Evolutionary conservation across 2,797 vertebrate species (phyloP), one percentile per base, ranked within the genome.

Genomic region (Tinamus major): DNA sequence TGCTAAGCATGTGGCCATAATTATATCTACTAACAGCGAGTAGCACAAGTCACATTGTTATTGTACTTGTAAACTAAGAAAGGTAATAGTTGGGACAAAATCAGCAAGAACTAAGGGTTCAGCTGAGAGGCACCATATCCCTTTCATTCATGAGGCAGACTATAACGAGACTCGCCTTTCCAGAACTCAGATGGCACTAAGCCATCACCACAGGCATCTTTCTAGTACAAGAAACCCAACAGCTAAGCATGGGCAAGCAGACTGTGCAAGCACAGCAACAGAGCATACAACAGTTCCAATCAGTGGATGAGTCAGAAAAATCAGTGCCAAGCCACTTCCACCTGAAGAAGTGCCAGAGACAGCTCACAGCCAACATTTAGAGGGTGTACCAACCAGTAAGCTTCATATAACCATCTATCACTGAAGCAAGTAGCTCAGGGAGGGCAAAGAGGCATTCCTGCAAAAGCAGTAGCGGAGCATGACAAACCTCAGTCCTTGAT

Each of bases 401-500:
- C 17, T 39, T 76, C 48, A 31, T 24, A 19, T 56, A 53, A 80
- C 16, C 13, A 13, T 41, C 1, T 1, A 11, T 8, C 58, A 37
- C 19, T 58, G 44, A 58, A 3, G 0, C 18, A 37, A 31, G 33
- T 27, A 16, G 42, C 24, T 21, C 1, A 1, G 15, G 9, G 7
- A 12, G 5, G 9, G 6, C 17, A 51, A 13, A 33, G 5, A 69
- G 9, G 33, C 20, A 59, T 37, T 70, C 75, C 41, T 72, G 51
- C 29, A 69, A 56, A 21, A 75, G 46, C 9, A 78, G 65, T 15
- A 56, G 42, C 61, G 33, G 10, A 80, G 69, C 59, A 48, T 27
- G 15, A 69, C 27, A 51, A 10, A 58, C 19, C 29, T 62, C 72
- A 80, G 37, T 33, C 27, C 79, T 1, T 49, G 31, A 80, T 48